phyloP scores from a whole-genome alignment of 2,113 vertebrate species.

The Dicentrarchus labrax region DNA sequence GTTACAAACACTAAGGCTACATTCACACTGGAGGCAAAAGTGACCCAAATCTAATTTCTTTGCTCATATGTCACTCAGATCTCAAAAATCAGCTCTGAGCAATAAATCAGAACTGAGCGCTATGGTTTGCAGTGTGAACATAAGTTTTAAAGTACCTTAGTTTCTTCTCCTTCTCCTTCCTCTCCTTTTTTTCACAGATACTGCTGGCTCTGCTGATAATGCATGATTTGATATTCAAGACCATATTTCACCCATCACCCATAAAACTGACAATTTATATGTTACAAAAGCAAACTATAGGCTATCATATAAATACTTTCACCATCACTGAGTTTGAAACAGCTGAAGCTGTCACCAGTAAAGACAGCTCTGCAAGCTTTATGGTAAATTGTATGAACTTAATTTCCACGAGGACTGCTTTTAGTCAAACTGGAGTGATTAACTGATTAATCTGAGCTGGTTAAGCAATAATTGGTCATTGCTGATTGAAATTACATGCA shows the following conservation, averaged over 20 bases:
- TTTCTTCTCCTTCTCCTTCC: too few species aligned
- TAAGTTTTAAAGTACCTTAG: conserved; percentile 5
- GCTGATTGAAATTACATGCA: conserved; percentile 52
- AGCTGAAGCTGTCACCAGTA: not conserved
- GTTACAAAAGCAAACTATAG: not conserved
- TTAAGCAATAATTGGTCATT: conserved; percentile 54
- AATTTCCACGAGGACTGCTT: conserved; percentile 17
- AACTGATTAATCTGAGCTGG: conserved; percentile 46
- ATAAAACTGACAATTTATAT: not conserved
- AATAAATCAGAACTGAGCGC: too few species aligned
- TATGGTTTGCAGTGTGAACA: not conserved
- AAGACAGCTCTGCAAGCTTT: not conserved
- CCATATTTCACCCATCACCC: not conserved
- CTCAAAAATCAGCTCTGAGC: too few species aligned
- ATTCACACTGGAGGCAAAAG: too few species aligned
- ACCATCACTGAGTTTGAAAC: not conserved
- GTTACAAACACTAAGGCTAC: too few species aligned
- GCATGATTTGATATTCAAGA: not conserved
- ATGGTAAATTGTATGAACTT: not conserved
- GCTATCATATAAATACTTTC: not conserved
- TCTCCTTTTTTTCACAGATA: not conserved
- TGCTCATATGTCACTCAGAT: too few species aligned
- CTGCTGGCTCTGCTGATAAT: not conserved
- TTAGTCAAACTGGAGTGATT: conserved; percentile 32
- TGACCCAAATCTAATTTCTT: too few species aligned